Conservation (phyloP, 2,888 invertebrate species). For the Ophonus ardosiacus region DNA sequence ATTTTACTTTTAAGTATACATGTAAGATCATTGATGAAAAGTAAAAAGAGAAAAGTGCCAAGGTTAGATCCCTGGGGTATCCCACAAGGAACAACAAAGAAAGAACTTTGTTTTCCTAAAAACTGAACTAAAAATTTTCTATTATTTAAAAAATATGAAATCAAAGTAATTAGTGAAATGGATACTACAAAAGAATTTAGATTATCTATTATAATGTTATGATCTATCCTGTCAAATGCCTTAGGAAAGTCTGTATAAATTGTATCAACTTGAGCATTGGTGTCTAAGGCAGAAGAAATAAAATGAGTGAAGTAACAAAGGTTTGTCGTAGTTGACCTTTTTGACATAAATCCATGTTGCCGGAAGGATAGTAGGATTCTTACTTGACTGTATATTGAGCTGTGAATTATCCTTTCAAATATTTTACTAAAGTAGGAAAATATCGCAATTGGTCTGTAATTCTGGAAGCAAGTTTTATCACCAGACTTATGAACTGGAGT, state of each 20-base stretch:
- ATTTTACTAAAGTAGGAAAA: neutral
- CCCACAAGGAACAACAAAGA: neutral
- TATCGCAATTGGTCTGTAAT: conserved; percentile 1
- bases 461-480: neutral
- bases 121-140: neutral
- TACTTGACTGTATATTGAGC: neutral
- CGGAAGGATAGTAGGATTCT: neutral
- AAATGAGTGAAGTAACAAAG: no score
- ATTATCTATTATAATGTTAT: neutral
- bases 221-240: no score
- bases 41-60: neutral
- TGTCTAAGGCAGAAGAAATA: no score
- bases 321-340: neutral
- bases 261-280: no score
- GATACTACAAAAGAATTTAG: no score
- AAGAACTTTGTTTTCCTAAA: no score
- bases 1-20: no score
- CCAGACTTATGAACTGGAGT: neutral
- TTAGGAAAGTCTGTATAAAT: no score
- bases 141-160: neutral
- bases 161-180: neutral
- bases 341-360: neutral
- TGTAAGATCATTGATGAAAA: no score
- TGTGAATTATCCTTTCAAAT: no score
- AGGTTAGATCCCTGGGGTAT: neutral